Percentiles rank a stretch among this genome's conserved stretches.
Conservation (phyloP, 2,797 vertebrate species). For the Betta splendens region DNA sequence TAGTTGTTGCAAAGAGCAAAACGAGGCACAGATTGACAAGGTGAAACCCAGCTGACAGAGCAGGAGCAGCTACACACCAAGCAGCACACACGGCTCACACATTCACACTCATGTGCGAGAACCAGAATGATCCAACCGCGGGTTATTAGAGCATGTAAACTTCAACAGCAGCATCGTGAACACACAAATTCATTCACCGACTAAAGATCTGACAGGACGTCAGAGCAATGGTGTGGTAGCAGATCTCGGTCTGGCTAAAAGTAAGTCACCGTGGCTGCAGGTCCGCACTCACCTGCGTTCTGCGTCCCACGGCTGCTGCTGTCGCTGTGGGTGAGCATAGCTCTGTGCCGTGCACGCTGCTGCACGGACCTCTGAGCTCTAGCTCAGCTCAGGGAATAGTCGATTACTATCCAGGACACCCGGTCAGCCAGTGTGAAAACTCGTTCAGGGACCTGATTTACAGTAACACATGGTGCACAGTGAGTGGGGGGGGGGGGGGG, state of each 20-base stretch:
- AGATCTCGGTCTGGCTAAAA: background rate
- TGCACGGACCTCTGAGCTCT: conserved; percentile 49
- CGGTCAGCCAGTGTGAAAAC: conserved; percentile 60
- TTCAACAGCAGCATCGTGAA: conserved; percentile 29
- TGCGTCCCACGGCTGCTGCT: conserved; percentile 72
- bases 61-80: conserved; percentile 33
- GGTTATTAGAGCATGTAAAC: conserved; percentile 64
- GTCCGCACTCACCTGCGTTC: conserved; percentile 80
- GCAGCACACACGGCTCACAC: conserved; percentile 29
- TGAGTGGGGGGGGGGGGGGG: conserved; percentile 17
- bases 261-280: background rate
- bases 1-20: conserved; percentile 27
- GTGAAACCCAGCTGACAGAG: no score
- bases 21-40: no score
- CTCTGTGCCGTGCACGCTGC: conserved; percentile 59
- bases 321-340: conserved; percentile 78
- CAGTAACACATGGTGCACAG: conserved; percentile 49
- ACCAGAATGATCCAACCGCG: conserved; percentile 52
- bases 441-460: conserved; percentile 54
- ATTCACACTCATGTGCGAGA: conserved; percentile 20
- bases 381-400: conserved; percentile 61
- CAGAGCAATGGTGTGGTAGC: conserved; percentile 31
- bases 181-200: conserved; percentile 36
- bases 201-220: conserved; percentile 26
- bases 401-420: conserved; percentile 70